A percentile compares a stretch with the other conserved stretches of the same genome.
These are phyloP conservation scores for Petrocephalus zakoni DNA, from an alignment of 2,113 vertebrate species.

Conservation along the genomic window DNA sequence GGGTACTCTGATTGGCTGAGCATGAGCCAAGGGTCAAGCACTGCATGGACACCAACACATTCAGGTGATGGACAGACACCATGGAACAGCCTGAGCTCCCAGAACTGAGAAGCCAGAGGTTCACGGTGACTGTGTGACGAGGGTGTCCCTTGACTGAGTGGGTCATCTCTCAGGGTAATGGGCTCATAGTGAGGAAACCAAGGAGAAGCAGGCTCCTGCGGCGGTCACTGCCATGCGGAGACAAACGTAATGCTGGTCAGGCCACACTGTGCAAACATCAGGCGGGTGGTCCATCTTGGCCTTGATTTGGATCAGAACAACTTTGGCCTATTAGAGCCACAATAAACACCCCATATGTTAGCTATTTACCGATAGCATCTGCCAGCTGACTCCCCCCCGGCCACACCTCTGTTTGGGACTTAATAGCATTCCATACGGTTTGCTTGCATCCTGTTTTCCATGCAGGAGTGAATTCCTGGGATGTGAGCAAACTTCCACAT, in stretches of 20 bases:
- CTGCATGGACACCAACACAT: not conserved
- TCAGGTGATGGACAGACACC: not conserved
- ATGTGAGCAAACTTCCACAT: slow-evolving; percentile 8
- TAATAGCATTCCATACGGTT: slow-evolving; percentile 11
- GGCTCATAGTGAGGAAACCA: not conserved
- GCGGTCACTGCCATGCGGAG: not conserved
- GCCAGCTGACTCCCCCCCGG: not conserved
- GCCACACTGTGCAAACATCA: not conserved
- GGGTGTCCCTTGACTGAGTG: not conserved
- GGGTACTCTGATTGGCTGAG: not conserved
- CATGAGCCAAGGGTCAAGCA: not conserved
- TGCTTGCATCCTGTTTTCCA: slow-evolving; percentile 9
- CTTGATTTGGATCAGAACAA: not conserved
- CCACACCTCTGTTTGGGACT: not conserved
- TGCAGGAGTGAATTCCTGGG: not conserved
- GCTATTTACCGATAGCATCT: slow-evolving; percentile 21
- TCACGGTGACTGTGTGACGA: not conserved
- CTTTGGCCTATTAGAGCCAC: not conserved
- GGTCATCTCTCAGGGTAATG: not conserved
- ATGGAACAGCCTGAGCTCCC: not conserved
- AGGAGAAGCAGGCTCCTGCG: not conserved
- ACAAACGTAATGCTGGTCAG: not conserved
- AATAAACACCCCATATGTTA: slow-evolving; percentile 10
- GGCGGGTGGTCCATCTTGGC: not conserved
- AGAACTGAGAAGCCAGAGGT: not conserved